Evolutionary conservation across 2,888 invertebrate species (phyloP).

Genomic region (Volucella inanis): DNA sequence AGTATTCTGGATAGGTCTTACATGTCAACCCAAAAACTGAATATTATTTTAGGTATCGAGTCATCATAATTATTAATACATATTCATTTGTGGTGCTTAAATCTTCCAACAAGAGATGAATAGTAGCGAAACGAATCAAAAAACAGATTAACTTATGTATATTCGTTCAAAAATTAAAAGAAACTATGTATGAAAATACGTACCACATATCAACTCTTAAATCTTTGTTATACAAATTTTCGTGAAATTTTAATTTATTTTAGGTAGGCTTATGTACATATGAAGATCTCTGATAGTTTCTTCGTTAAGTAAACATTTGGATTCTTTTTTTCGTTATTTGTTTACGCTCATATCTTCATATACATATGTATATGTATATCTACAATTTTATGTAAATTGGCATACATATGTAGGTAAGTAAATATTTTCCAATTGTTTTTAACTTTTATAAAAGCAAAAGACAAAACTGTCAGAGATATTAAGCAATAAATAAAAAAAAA

Average conservation of each 20-base stretch:
- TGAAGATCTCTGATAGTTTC: too few species aligned
- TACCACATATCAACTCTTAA: too few species aligned
- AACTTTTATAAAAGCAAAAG: too few species aligned
- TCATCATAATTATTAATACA: slow-evolving; percentile 62
- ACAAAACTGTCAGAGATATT: too few species aligned
- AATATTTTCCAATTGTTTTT: not conserved
- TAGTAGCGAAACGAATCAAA: slow-evolving; percentile 49
- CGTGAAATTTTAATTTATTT: too few species aligned
- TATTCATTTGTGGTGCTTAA: slow-evolving; percentile 63
- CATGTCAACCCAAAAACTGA: slow-evolving; percentile 71
- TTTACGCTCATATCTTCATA: not conserved
- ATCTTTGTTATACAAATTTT: too few species aligned
- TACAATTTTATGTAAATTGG: not conserved
- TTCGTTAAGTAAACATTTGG: not conserved
- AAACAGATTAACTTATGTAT: slow-evolving; percentile 45
- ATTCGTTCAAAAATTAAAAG: not conserved
- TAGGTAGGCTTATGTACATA: too few species aligned
- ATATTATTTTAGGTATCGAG: slow-evolving; percentile 70
- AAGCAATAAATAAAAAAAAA: not conserved
- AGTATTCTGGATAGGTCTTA: slow-evolving; percentile 73
- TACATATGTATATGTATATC: not conserved
- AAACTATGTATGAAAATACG: not conserved
- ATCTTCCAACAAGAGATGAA: slow-evolving; percentile 57
- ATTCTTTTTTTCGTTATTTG: not conserved
- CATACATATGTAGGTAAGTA: not conserved